phyloP scores from a whole-genome alignment of 2,797 vertebrate species.

The Pterois miles region DNA sequence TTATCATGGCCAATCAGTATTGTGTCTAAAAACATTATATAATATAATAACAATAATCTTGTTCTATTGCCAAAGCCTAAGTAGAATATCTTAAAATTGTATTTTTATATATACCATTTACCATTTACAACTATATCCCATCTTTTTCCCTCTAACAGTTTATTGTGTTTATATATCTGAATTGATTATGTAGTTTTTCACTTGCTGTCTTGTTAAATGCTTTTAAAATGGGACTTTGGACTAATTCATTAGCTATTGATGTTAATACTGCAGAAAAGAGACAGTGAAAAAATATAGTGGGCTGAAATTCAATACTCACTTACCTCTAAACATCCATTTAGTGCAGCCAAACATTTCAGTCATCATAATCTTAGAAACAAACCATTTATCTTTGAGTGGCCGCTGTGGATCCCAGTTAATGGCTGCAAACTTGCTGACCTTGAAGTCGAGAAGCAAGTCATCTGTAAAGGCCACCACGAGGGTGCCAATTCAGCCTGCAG shows the following conservation, averaged over 20 bases:
- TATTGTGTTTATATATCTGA: not conserved
- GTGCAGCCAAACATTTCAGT: constrained; percentile 7
- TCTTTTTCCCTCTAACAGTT: not conserved
- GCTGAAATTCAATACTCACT: constrained; percentile 28
- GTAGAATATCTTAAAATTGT: not conserved
- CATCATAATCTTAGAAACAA: constrained; percentile 40
- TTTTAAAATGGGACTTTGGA: constrained; percentile 3
- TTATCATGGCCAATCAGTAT: no score
- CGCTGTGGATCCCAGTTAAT: constrained; percentile 17
- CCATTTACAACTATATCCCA: no score
- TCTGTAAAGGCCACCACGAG: constrained; percentile 37
- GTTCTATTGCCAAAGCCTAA: no score
- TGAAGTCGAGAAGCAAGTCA: constrained; percentile 46
- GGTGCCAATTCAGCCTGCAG: constrained; percentile 22
- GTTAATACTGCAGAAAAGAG: constrained; percentile 5
- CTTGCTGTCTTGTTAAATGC: constrained; percentile 15
- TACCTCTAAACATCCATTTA: constrained; percentile 1
- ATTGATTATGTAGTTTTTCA: constrained; percentile 20
- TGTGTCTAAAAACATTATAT: no score
- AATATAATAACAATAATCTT: no score
- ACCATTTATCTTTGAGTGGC: constrained; percentile 21
- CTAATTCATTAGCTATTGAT: constrained; percentile 33
- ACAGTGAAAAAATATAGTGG: constrained; percentile 1
- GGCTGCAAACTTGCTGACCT: constrained; percentile 47
- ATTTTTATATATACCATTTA: not conserved